Conservation (phyloP, 30 jellyfish, hydroid and myxozoan species). For the Clytia hemisphaerica region DNA sequence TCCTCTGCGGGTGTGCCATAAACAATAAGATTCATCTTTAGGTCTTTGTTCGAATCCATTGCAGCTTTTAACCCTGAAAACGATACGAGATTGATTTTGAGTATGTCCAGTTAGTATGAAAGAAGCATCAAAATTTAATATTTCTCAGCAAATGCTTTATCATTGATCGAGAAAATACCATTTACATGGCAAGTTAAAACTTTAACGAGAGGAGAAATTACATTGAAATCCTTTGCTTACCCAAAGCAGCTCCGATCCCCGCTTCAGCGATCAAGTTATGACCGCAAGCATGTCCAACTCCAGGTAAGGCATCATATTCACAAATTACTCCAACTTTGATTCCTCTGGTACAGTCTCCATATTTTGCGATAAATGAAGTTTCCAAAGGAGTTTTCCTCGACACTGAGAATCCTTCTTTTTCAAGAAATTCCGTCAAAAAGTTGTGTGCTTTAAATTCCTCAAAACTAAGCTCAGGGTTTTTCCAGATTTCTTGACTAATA, state of each 20-base stretch:
- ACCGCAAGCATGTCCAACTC: conserved; percentile 98
- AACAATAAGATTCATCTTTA: conserved; percentile 32
- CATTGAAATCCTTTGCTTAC: too few species aligned
- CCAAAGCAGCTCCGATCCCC: conserved; percentile 85
- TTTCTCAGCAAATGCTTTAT: too few species aligned
- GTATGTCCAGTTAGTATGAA: too few species aligned
- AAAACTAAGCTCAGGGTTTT: conserved; percentile 67
- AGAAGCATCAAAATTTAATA: too few species aligned
- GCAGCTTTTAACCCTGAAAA: conserved; percentile 16
- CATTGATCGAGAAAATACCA: too few species aligned
- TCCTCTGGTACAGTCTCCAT: conserved; percentile 51
- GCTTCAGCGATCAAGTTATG: conserved; percentile 90
- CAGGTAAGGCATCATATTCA: conserved; percentile 98
- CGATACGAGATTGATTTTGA: too few species aligned
- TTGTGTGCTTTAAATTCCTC: conserved; percentile 72
- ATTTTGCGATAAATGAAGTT: conserved; percentile 79
- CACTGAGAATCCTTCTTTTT: conserved; percentile 75
- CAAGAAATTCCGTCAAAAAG: conserved; percentile 41
- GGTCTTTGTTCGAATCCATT: background rate
- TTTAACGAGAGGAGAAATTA: too few species aligned
- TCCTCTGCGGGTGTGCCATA: conserved; percentile 86
- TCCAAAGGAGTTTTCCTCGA: conserved; percentile 57
- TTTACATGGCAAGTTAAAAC: too few species aligned
- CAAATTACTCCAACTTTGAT: conserved; percentile 59
- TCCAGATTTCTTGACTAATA: conserved; percentile 65